These are phyloP conservation scores for Amiota communis DNA, from an alignment of 2,888 invertebrate genomes.

Conservation along the genomic window DNA sequence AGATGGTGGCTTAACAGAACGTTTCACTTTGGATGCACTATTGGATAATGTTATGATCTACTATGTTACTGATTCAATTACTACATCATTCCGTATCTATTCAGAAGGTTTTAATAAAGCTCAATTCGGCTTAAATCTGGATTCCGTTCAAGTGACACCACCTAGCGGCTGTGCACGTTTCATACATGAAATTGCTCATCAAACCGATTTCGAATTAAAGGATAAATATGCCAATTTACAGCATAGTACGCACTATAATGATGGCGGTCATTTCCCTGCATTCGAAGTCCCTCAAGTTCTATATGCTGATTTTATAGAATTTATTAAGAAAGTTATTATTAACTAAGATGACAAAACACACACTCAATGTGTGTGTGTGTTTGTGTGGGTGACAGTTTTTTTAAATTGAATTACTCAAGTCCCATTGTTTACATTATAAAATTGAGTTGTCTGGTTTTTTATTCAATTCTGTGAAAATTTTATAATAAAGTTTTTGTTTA, in stretches of 20 bases:
- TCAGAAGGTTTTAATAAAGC: constrained; percentile 75
- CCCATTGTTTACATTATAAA: neutral
- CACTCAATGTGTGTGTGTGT: too few relatives aligned
- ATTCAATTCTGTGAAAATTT: constrained; percentile 1
- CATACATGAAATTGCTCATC: constrained; percentile 79
- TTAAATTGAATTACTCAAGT: neutral
- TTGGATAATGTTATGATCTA: constrained; percentile 88
- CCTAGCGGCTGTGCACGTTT: constrained; percentile 84
- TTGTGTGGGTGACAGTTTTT: neutral
- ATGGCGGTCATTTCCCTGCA: constrained; percentile 91
- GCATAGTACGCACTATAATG: constrained; percentile 78
- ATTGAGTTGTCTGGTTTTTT: neutral
- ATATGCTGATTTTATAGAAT: constrained; percentile 80
- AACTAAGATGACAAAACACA: neutral
- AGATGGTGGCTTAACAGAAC: constrained; percentile 80
- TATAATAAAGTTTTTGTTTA: constrained; percentile 27
- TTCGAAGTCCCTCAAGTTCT: constrained; percentile 84
- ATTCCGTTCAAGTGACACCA: constrained; percentile 77
- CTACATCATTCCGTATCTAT: constrained; percentile 82
- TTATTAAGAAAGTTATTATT: constrained; percentile 72
- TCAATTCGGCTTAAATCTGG: constrained; percentile 54
- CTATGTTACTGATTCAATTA: constrained; percentile 82
- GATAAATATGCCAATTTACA: constrained; percentile 80
- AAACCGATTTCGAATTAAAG: constrained; percentile 77
- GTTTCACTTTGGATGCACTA: constrained; percentile 74